phyloP scores from a whole-genome alignment of 2,113 vertebrate species.

The Miniopterus natalensis region DNA sequence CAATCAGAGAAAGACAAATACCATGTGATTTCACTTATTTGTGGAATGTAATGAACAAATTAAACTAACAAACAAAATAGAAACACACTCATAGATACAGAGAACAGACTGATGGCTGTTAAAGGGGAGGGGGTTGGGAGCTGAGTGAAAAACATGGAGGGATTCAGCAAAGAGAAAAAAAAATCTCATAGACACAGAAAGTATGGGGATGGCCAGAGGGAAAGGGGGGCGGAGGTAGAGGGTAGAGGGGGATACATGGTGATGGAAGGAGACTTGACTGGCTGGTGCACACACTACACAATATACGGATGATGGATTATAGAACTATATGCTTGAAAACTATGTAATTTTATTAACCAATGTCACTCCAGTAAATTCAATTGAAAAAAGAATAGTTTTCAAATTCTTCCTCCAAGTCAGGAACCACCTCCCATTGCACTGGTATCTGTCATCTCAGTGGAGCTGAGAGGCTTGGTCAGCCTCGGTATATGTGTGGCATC shows the following conservation, averaged over 20 bases:
- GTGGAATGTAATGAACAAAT: neutral
- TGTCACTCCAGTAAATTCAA: neutral
- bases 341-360: neutral
- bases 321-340: neutral
- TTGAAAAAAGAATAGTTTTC: neutral
- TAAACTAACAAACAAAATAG: neutral
- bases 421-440: neutral
- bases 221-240: neutral
- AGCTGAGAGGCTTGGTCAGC: neutral
- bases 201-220: neutral
- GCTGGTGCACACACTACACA: neutral
- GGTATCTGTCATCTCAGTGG: neutral
- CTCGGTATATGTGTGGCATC: neutral
- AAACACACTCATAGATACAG: neutral
- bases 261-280: neutral
- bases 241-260: neutral
- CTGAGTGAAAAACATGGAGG: neutral
- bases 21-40: neutral
- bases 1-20: neutral
- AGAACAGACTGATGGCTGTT: neutral
- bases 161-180: neutral
- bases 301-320: neutral
- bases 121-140: neutral
- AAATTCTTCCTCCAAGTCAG: neutral
- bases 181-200: neutral